These are phyloP conservation scores for Odontesthes bonariensis DNA, from an alignment of 2,113 vertebrate genomes.

Conservation along the genomic window DNA sequence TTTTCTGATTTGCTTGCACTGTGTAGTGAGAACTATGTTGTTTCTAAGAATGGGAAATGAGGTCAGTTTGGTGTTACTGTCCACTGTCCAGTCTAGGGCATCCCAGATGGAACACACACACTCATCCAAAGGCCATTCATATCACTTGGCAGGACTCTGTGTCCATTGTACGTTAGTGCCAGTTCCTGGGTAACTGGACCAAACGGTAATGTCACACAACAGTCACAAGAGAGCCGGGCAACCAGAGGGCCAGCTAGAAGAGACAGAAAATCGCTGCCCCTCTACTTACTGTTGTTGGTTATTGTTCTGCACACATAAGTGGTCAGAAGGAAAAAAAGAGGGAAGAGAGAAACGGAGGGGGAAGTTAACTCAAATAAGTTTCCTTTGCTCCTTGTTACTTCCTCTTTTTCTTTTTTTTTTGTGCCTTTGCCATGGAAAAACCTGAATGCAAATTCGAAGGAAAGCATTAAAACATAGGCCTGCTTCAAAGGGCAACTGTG, in stretches of 20 bases:
- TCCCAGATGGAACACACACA: conserved; percentile 55
- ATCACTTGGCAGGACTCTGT: conserved; percentile 75
- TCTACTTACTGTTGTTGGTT: conserved; percentile 3
- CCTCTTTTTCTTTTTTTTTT: background rate
- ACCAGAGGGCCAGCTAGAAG: conserved; percentile 38
- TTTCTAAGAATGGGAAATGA: conserved; percentile 67
- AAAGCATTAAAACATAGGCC: background rate
- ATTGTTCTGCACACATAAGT: conserved; percentile 7
- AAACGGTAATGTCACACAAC: conserved; percentile 67
- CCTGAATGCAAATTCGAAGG: conserved; percentile 19
- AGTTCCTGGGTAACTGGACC: conserved; percentile 71
- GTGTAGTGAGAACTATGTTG: conserved; percentile 55
- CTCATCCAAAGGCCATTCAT: conserved; percentile 70
- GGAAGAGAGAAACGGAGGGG: no score
- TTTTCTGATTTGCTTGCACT: conserved; percentile 55
- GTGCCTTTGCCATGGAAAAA: no score
- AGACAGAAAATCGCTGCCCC: conserved; percentile 3
- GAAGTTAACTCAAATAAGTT: no score
- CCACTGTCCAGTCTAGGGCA: conserved; percentile 58
- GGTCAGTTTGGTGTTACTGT: conserved; percentile 73
- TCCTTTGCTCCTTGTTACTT: conserved; percentile 8
- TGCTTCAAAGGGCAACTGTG: conserved; percentile 10
- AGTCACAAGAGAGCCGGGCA: conserved; percentile 50
- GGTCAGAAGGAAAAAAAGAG: background rate
- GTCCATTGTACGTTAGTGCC: conserved; percentile 59